Percentiles rank a stretch among this genome's conserved stretches.
phyloP scores from a whole-genome alignment of 2,888 invertebrate species.

The Busseola fusca region DNA sequence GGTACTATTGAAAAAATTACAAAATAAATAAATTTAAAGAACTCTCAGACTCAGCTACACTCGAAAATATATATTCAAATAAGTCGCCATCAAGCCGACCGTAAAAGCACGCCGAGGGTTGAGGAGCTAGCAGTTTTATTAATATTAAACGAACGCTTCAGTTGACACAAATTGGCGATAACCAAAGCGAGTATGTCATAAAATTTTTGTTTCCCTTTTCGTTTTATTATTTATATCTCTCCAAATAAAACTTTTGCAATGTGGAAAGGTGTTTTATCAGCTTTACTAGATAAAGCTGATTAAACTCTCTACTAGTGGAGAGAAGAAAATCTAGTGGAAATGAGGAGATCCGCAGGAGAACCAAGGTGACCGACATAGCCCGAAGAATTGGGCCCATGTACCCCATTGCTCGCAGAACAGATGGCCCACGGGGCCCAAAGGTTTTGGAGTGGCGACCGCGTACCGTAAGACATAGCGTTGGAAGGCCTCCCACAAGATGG shows the following conservation, averaged over 20 bases:
- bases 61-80: conserved; percentile 88
- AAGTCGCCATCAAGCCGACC: conserved; percentile 87
- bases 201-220: conserved; percentile 77
- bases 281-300: too few species aligned
- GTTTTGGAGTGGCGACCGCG: too few species aligned
- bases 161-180: conserved; percentile 88
- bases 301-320: too few species aligned
- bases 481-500: too few species aligned
- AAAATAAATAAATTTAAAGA: conserved; percentile 82
- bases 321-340: too few species aligned
- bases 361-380: too few species aligned
- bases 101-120: conserved; percentile 86
- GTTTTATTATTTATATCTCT: conserved; percentile 74
- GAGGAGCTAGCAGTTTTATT: conserved; percentile 86
- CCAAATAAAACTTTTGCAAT: conserved; percentile 68
- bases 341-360: too few species aligned
- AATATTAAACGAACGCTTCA: conserved; percentile 88
- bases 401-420: too few species aligned
- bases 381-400: too few species aligned
- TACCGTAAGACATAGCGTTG: too few species aligned
- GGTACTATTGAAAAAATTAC: conserved; percentile 71
- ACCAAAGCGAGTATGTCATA: conserved; percentile 82
- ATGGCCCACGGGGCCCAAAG: too few species aligned
- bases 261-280: conserved; percentile 26
- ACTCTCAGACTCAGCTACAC: conserved; percentile 73